phyloP scores from a whole-genome alignment of 2,113 vertebrate genomes.

The Hippocampus abdominalis region DNA sequence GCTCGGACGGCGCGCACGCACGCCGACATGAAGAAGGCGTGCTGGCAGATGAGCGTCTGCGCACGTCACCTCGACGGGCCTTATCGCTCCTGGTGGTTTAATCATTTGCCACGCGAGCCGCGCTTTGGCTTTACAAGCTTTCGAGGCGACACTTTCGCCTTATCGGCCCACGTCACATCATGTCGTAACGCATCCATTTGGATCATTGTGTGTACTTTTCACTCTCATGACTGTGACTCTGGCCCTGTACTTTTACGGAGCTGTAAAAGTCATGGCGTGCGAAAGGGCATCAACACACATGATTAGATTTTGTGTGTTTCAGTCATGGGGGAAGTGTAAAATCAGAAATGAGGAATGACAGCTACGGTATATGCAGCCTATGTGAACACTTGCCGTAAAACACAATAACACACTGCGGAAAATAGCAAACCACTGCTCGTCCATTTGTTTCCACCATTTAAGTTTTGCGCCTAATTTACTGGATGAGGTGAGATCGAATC shows the following conservation, averaged over 20 bases:
- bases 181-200: neutral
- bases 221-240: neutral
- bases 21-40: neutral
- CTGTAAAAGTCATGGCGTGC: slow-evolving; percentile 25
- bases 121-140: slow-evolving; percentile 26
- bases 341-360: neutral
- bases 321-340: neutral
- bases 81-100: slow-evolving; percentile 25
- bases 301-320: slow-evolving; percentile 8
- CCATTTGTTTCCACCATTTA: neutral
- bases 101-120: slow-evolving; percentile 46
- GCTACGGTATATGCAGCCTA: neutral
- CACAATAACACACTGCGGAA: neutral
- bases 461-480: neutral
- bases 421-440: neutral
- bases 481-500: neutral
- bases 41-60: neutral
- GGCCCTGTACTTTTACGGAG: neutral
- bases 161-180: slow-evolving; percentile 14
- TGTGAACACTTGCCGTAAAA: neutral
- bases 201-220: neutral
- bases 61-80: neutral
- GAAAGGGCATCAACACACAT: slow-evolving; percentile 20
- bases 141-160: slow-evolving; percentile 45
- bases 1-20: slow-evolving; percentile 20